Percentiles rank a stretch among this genome's conserved stretches.
These are phyloP conservation scores for Synergus itoensis DNA, from an alignment of 2,888 invertebrate species.

Conservation along the genomic window DNA sequence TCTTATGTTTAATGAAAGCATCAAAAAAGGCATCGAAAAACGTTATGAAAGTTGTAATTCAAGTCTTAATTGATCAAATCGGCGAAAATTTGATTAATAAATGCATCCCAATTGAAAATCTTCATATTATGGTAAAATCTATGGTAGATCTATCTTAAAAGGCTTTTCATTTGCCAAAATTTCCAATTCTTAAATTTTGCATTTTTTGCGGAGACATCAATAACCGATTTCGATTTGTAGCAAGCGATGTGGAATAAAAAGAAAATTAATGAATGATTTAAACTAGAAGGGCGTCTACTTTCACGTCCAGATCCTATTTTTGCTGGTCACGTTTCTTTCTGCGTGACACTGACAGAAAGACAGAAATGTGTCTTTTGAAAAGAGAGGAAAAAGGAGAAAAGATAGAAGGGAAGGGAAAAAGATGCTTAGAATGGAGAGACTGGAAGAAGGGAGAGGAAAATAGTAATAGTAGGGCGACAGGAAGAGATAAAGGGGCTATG, in stretches of 20 bases:
- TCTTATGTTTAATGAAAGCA: neutral
- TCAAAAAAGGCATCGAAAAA: too few species aligned
- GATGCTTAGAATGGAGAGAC: constrained; percentile 26
- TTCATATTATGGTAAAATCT: neutral
- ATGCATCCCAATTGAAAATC: neutral
- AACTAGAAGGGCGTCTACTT: neutral
- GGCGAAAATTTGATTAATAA: neutral
- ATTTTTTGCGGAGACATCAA: neutral
- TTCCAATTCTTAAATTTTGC: neutral
- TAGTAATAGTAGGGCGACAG: neutral
- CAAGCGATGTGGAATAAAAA: neutral
- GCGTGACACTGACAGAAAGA: constrained; percentile 44
- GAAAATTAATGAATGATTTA: neutral
- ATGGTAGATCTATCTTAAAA: too few species aligned
- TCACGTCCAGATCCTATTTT: constrained; percentile 40
- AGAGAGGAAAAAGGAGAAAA: neutral
- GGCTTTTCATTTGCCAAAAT: neutral
- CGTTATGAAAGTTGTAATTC: too few species aligned
- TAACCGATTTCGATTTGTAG: neutral
- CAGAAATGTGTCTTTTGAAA: constrained; percentile 8
- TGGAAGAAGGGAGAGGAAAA: constrained; percentile 21
- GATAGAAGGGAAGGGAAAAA: neutral
- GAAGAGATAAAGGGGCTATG: neutral
- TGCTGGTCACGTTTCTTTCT: constrained; percentile 49
- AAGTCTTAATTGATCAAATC: too few species aligned